Evolutionary conservation across 2,113 vertebrate species (phyloP).

Genomic region (Tiliqua scincoides): DNA sequence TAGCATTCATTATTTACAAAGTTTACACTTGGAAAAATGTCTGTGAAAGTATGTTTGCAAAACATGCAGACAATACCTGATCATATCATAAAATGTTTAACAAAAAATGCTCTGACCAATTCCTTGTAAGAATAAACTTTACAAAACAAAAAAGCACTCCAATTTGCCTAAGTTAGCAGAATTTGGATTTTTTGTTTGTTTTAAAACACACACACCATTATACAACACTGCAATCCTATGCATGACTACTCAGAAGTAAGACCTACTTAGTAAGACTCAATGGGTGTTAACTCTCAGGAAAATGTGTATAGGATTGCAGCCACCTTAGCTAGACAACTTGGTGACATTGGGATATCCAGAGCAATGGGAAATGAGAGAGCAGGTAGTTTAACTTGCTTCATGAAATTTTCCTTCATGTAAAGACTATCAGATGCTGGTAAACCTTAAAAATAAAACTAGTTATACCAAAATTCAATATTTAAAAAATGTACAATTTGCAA

Average conservation of each 20-base stretch:
- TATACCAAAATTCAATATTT: background rate
- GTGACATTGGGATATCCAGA: background rate
- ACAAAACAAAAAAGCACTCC: background rate
- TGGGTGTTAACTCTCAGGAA: too few species aligned
- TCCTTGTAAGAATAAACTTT: background rate
- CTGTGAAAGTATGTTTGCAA: background rate
- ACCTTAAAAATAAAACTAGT: background rate
- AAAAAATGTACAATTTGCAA: background rate
- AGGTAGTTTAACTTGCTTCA: background rate
- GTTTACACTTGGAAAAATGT: background rate
- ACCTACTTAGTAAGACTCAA: too few species aligned
- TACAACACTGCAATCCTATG: background rate
- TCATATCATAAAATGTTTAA: too few species aligned
- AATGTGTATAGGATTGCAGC: too few species aligned
- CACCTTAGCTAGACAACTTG: background rate
- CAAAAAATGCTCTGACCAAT: background rate
- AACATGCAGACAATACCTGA: background rate
- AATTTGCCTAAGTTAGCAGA: background rate
- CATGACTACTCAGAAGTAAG: too few species aligned
- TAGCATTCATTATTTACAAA: background rate
- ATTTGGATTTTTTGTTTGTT: background rate
- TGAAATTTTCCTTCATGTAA: too few species aligned
- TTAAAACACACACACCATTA: background rate
- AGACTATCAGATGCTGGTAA: background rate
- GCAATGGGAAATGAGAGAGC: background rate